Evolutionary conservation across 53 echinoderm and acorn worm species (phyloP), one percentile per base, ranked within the genome.

Genomic region (Crossaster papposus): DNA sequence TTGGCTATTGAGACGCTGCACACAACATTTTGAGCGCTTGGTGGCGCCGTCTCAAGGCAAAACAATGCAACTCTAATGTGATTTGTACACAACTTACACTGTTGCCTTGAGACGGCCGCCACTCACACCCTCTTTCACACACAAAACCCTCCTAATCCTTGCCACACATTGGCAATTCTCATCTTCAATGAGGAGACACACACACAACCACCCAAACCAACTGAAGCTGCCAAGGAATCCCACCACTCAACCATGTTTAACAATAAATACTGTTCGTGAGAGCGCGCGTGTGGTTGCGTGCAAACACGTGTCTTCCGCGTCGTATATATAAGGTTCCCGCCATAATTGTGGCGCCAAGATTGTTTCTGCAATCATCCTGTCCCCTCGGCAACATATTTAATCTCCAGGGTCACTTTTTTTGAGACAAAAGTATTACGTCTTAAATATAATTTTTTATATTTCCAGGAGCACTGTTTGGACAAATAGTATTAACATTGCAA

Each of bases 321-420:
- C n/a, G 28, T 23, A 23, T 23, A 24, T 9, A 20, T 17, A 24
- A n/a, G n/a, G 68, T n/a, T 68, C 68, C 68, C 24, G 68, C 68
- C 28, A 68, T 4, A 68, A 24, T 68, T 12, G 62, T 81, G 81
- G 81, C 81, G 81, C 81, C 81, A 81, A 81, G 18, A 51, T 81
- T 58, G 33, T 29, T 34, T 33, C 22, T 34, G 14, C 81, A 22
- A 17, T 81, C 58, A 54, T 33, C 81, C 33, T 24, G 58, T n/a
- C 63, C 81, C 63, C 63, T 34, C 20, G 58, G 81, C 81, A 20
- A 58, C 30, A 64, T 81, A 81, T 63, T 62, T 33, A 34, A 81
- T 81, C 55, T 81, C 15, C 31, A 33, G 29, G 33, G 33, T 81
- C 58, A 58, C 17, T n/a, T 62, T 62, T 62, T 20, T 1, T 0